Evolutionary conservation across 2,888 invertebrate species (phyloP).

Genomic region (Hipparchia semele): DNA sequence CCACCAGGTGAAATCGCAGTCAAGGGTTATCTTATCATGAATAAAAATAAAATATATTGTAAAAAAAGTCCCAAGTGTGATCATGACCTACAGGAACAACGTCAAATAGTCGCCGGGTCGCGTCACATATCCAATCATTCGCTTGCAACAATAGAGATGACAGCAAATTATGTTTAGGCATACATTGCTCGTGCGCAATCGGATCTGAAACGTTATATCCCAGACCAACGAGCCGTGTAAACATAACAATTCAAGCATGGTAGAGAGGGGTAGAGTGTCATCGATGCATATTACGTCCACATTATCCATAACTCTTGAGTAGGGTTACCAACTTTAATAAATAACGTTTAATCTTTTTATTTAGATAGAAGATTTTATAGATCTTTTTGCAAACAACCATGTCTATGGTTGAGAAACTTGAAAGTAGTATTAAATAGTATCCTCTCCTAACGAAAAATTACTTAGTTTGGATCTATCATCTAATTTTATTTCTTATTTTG

Average conservation of each 20-base stretch:
- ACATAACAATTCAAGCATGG: conserved; percentile 51
- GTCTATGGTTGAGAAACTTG: too few species aligned
- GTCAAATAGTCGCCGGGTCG: background rate
- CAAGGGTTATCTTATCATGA: too few species aligned
- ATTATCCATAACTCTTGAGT: background rate
- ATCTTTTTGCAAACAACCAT: too few species aligned
- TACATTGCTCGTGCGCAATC: conserved; percentile 46
- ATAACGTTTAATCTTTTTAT: too few species aligned
- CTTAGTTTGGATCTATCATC: too few species aligned
- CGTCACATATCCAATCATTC: background rate
- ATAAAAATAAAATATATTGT: background rate
- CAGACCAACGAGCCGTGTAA: conserved; percentile 63
- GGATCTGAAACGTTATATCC: conserved; percentile 47
- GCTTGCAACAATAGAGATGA: conserved; percentile 24
- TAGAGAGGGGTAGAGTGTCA: conserved; percentile 35
- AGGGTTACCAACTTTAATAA: background rate
- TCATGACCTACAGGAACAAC: background rate
- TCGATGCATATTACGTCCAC: conserved; percentile 10
- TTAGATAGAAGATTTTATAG: background rate
- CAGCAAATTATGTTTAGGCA: conserved; percentile 25
- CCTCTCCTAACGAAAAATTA: too few species aligned
- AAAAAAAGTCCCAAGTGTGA: background rate
- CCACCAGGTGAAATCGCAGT: too few species aligned
- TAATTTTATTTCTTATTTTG: too few species aligned
- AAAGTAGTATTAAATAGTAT: too few species aligned